Percentiles rank a stretch among this genome's conserved stretches.
phyloP scores from a whole-genome alignment of 2,113 vertebrate species.

The Thalassoma bifasciatum region DNA sequence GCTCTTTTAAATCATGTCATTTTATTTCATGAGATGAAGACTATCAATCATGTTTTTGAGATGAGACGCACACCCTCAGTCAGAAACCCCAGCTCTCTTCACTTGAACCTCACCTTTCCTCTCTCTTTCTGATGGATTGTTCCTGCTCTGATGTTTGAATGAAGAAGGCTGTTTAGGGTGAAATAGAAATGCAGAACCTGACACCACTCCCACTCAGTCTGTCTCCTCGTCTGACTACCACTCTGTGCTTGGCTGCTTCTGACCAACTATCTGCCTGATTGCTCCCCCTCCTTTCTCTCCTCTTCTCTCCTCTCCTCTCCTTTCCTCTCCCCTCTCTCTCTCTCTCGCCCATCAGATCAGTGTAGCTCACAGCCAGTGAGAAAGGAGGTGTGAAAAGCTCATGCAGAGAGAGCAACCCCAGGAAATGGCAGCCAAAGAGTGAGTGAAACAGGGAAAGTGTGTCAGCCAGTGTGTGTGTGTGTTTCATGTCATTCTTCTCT shows the following conservation, averaged over 20 bases:
- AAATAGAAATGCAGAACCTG: constrained; percentile 66
- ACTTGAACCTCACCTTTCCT: constrained; percentile 21
- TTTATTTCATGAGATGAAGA: not conserved
- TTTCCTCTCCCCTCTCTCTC: constrained; percentile 28
- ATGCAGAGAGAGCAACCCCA: constrained; percentile 63
- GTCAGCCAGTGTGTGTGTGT: constrained; percentile 16
- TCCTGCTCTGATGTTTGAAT: constrained; percentile 44
- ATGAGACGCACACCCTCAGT: not conserved
- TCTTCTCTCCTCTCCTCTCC: not conserved
- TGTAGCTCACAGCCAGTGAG: constrained; percentile 59
- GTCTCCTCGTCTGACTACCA: constrained; percentile 56
- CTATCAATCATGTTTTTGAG: not conserved
- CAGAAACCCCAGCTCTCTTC: not conserved
- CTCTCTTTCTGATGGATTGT: constrained; percentile 24
- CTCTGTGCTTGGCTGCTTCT: constrained; percentile 66
- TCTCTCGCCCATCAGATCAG: constrained; percentile 65
- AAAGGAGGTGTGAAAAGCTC: constrained; percentile 74
- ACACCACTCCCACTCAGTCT: constrained; percentile 63
- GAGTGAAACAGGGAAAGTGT: constrained; percentile 62
- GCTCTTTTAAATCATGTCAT: not conserved
- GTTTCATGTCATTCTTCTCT: constrained; percentile 28
- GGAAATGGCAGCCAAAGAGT: constrained; percentile 70
- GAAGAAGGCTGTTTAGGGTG: constrained; percentile 40
- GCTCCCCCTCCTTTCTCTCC: constrained; percentile 35
- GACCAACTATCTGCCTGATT: constrained; percentile 71